A percentile compares a stretch with the other conserved stretches of the same genome.
These are phyloP conservation scores for Crocidura indochinensis DNA, from an alignment of 2,797 vertebrate species.

Conservation along the genomic window DNA sequence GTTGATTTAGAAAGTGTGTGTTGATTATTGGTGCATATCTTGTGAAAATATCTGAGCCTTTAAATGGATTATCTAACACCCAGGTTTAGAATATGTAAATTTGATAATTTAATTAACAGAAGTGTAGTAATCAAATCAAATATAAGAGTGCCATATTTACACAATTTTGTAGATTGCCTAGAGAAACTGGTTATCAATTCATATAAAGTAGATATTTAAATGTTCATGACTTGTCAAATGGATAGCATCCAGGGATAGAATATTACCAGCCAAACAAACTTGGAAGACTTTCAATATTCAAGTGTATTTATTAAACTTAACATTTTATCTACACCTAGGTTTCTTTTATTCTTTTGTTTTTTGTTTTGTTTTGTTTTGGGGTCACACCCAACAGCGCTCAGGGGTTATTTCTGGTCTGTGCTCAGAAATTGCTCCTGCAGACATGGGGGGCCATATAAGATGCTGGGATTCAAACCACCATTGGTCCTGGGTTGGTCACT, in stretches of 20 bases:
- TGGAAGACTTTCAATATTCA: background rate
- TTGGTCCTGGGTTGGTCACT: too few relatives aligned
- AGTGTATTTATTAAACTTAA: background rate
- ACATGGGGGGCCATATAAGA: too few relatives aligned
- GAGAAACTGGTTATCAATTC: background rate
- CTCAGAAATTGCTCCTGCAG: too few relatives aligned
- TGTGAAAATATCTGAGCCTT: conserved; percentile 43
- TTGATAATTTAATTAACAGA: background rate
- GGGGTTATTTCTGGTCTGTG: too few relatives aligned
- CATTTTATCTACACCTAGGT: background rate
- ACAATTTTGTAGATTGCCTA: conserved; percentile 14
- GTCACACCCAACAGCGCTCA: too few relatives aligned
- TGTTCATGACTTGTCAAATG: background rate
- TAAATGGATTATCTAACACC: conserved; percentile 7
- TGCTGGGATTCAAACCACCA: too few relatives aligned
- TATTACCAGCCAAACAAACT: conserved; percentile 38
- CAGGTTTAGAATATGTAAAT: background rate
- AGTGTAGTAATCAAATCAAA: background rate
- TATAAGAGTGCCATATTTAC: background rate
- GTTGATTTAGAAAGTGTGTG: conserved; percentile 14
- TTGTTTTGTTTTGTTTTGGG: too few relatives aligned
- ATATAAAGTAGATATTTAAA: conserved; percentile 18
- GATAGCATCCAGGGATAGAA: conserved; percentile 7
- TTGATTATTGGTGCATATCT: conserved; percentile 26
- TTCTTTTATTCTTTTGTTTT: background rate